Base-by-base conservation (phyloP, 2,113 vertebrate genomes). In the Circaetus cinerascens region DNA sequence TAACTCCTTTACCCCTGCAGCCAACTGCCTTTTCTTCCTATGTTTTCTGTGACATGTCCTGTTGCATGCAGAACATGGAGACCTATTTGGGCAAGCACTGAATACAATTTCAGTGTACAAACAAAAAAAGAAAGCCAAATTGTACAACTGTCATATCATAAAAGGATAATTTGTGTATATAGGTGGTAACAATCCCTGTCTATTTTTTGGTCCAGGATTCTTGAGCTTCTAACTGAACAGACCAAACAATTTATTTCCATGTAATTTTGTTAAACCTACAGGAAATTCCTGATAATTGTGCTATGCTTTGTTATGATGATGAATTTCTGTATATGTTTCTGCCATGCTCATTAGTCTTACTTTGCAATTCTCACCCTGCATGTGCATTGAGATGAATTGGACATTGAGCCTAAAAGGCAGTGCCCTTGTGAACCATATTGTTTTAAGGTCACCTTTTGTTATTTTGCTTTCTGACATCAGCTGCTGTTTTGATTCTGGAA, bases 291-390 rank as follows among this genome's bases (percentile, higher is more conserved):
- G 92, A 86, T 96, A 95, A 93, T 91, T 88, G 51, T 90, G 71
- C 68, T 83, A 4, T 88, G 60, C 53, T 96, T 97, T 94, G 60
- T 97, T 97, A 95, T 45, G 56, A 91, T 96, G 94, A 96, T 97
- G 60, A 96, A 96, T 96, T 95, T 76, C 94, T 93, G 69, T 8
- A 9, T 82, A 40, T 50, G 29, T 92, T 97, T 93, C 77, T 94
- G 71, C 85, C 48, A 66, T 36, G 48, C 50, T 93, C 86, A 81
- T 97, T 97, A 97, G 88, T 95, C 56, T 89, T 82, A n/a, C 46
- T 93, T 90, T 72, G 27, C 34, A 78, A 50, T 89, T 69, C 73
- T 80, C 53, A 83, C 34, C 53, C 83, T 73, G 48, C 40, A 20
- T 38, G 22, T 88, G 72, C 29, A 41, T 41, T 72, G 79, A 95